Base-by-base conservation (phyloP, 1,140 invertebrate species). In the Drosophila ficusphila region DNA sequence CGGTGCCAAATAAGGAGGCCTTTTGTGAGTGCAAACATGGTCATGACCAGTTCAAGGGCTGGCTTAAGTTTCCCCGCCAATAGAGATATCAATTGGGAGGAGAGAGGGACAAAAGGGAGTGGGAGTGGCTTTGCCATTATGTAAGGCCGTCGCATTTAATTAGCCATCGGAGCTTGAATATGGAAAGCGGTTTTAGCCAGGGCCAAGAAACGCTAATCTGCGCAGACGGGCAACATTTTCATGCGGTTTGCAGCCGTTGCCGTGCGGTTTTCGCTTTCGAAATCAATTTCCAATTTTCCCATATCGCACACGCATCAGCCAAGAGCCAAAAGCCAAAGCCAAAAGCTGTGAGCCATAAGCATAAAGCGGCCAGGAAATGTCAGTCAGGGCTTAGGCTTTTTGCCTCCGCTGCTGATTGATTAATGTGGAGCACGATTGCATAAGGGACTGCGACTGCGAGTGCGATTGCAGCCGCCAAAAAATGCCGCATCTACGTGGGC, bases 11-110 rank as follows among this genome's bases (percentile, higher is more conserved):
- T 86, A 64, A 76, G 81, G 77, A 18, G 42, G 23, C 23, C 12
- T 19, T 7, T 34, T 16, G 29, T 4, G 39, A 48, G 12, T 29
- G 36, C 27, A 19, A 34, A 68, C 47, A 78, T 75, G 65, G 71
- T 57, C 81, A 83, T 72, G 78, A 56, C 77, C 78, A 81, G 76
- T 86, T 85, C 79, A 85, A 85, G 79, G 79, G 79, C 79, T 85
- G 71, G 57, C 75, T 44, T 76, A 81, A 79, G 73, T 86, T 44
- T 42, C 23, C 27, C 4, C 4, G 12, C 51, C 25, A 25, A 83
- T 85, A 64, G 58, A 85, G 76, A 76, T 54, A 68, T 85, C 56
- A 47, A 3, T 11, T 33, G 19, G 25, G 9, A n/a, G n/a, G n/a
- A n/a, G n/a, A n/a, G n/a, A n/a, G n/a, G n/a, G 12, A 21, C 36